A percentile compares a stretch with the other conserved stretches of the same genome.
phyloP scores from a whole-genome alignment of 2,888 invertebrate genomes.

The Hipparchia semele region DNA sequence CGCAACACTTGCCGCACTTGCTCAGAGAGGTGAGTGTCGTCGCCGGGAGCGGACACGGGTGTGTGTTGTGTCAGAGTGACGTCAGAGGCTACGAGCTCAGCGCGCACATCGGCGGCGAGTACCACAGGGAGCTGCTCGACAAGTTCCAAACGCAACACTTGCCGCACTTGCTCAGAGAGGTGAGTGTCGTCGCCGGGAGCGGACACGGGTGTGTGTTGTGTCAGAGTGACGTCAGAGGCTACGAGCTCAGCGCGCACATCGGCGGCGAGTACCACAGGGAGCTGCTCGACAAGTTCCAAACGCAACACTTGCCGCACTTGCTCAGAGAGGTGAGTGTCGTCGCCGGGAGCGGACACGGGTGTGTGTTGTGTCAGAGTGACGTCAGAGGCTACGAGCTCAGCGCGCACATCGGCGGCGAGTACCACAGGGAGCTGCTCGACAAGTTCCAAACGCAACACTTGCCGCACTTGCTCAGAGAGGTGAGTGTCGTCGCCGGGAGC shows the following conservation, averaged over 20 bases:
- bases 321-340: background rate
- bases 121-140: background rate
- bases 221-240: background rate
- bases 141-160: background rate
- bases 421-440: background rate
- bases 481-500: background rate
- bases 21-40: background rate
- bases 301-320: background rate
- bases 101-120: background rate
- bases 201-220: background rate
- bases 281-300: background rate
- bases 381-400: background rate
- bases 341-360: too few species aligned
- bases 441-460: background rate
- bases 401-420: background rate
- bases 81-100: background rate
- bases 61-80: background rate
- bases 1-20: background rate
- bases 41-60: background rate
- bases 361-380: background rate
- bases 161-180: background rate
- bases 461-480: background rate
- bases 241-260: background rate
- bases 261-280: background rate
- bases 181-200: background rate